Evolutionary conservation across 2,797 vertebrate species (phyloP), one percentile per base, ranked within the genome.

Genomic region (Sphaeramia orbicularis): DNA sequence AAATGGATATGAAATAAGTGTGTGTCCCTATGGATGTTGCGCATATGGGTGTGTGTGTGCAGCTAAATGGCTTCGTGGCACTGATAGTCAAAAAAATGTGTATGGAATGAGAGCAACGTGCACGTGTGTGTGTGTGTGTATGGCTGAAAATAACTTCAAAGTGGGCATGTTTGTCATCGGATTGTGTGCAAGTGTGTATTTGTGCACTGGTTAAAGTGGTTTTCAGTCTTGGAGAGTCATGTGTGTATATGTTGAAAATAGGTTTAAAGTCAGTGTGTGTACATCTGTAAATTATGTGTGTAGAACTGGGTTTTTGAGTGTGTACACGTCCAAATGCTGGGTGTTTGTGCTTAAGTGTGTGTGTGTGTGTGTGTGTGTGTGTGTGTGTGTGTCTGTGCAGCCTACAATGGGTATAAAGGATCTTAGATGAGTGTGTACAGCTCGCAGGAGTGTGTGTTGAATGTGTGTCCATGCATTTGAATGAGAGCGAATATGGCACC

Each of bases 1-100:
- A 60, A 67, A 65, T 51, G 48, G 36, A 30, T 36, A 44, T 19
- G 50, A 18, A 73, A 45, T 30, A 16, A 18, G 9, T 18, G 15
- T 43, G 14, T 51, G 1, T 51, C 2, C 7, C 21, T 41, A 30
- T 40, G 48, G 42, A 45, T 37, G n/a, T 6, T 35, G 47, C 14
- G 27, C 43, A 18, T 15, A 15, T 30, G 50, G 10, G 30, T 36
- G 15, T 35, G 32, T 37, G 40, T 43, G 52, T 45, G 10, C 11
- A 11, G 13, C 12, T 15, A 37, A 59, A 59, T 41, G 35, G 27
- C 21, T 57, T 36, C 66, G 56, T 24, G 57, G 21, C 27, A 40
- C 61, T 52, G 12, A 63, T 18, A 43, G 27, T n/a, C 19, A 11
- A 4, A 10, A 19, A 69, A 48, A 30, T 40, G 43, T 24, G 18